A percentile compares a stretch with the other conserved stretches of the same genome.
Conservation (phyloP, 1,140 invertebrate species). For the Periplaneta americana region DNA sequence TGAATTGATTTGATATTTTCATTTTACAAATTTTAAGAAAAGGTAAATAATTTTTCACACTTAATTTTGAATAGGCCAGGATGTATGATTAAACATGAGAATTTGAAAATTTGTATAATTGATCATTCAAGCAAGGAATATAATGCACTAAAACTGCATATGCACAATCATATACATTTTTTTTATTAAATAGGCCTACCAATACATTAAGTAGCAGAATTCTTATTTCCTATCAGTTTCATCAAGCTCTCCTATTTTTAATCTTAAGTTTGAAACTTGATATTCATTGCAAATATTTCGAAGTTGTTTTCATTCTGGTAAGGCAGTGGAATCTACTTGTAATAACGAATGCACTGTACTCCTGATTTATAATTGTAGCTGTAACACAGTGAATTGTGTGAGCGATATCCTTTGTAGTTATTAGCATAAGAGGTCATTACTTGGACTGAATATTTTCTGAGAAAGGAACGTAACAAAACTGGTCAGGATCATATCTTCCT, state of each 20-base stretch:
- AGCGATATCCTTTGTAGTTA: background rate
- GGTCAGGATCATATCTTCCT: background rate
- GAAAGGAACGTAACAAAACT: background rate
- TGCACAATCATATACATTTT: too few relatives aligned
- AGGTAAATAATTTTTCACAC: background rate
- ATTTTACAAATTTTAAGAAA: background rate
- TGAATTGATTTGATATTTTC: background rate
- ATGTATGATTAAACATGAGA: background rate
- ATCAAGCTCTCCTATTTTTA: background rate
- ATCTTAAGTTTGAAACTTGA: background rate
- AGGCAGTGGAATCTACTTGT: background rate
- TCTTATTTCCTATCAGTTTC: background rate
- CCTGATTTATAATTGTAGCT: background rate
- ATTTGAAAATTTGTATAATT: background rate
- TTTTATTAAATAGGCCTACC: too few relatives aligned
- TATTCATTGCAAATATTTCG: background rate
- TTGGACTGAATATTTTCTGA: background rate
- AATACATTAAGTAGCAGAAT: background rate
- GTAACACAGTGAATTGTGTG: background rate
- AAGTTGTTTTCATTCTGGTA: background rate
- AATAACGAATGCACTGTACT: too few relatives aligned
- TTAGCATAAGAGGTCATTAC: background rate
- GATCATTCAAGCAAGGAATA: too few relatives aligned
- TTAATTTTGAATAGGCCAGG: background rate
- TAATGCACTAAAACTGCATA: too few relatives aligned